A percentile compares a stretch with the other conserved stretches of the same genome.
Conservation (phyloP, 2,888 invertebrate genomes). For the Rhagonycha fulva region DNA sequence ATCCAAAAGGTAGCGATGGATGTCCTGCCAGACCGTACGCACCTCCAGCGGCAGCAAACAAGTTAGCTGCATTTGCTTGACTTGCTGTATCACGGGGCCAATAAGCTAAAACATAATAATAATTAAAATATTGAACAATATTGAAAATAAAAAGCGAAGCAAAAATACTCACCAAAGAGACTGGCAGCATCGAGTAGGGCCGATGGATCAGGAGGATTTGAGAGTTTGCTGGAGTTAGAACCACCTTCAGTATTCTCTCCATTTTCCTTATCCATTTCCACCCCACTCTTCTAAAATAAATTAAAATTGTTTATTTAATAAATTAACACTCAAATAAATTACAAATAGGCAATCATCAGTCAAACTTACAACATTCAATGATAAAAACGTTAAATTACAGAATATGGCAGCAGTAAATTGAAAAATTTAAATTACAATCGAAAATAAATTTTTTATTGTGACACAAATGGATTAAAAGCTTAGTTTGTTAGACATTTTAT, state of each 20-base stretch:
- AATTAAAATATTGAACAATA: neutral
- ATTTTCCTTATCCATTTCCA: conserved; percentile 82
- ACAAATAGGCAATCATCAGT: neutral
- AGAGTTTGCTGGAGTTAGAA: conserved; percentile 59
- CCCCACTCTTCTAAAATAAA: conserved; percentile 40
- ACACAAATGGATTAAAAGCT: neutral
- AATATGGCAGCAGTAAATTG: neutral
- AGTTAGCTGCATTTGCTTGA: conserved; percentile 56
- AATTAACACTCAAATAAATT: neutral
- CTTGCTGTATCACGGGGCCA: conserved; percentile 72
- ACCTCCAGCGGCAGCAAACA: conserved; percentile 55
- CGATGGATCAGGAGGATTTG: conserved; percentile 61
- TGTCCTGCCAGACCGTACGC: conserved; percentile 52
- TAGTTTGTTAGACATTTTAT: conserved; percentile 17
- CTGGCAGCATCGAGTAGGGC: conserved; percentile 78
- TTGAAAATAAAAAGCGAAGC: neutral
- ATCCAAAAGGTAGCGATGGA: conserved; percentile 50
- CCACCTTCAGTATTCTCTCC: conserved; percentile 65
- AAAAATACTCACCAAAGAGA: conserved; percentile 47
- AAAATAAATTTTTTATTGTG: neutral
- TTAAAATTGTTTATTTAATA: neutral
- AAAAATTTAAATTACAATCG: neutral
- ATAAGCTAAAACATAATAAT: conserved; percentile 64
- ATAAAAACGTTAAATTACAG: neutral
- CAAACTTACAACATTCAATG: neutral